Percentiles rank a stretch among this genome's conserved stretches.
phyloP scores from a whole-genome alignment of 1,140 invertebrate genomes.

The Drosophila orosa region DNA sequence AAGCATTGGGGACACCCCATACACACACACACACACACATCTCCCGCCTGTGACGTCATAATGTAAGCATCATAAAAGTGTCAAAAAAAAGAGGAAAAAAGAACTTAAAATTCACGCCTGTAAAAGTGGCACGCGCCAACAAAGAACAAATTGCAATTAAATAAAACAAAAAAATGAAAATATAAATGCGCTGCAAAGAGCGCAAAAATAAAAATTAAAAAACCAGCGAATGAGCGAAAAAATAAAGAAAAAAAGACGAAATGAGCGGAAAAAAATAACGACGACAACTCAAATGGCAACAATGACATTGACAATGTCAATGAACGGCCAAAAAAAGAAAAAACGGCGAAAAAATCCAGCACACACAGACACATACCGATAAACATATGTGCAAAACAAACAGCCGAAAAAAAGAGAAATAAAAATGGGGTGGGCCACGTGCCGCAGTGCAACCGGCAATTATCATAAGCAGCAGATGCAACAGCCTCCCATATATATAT shows the following conservation, averaged over 20 bases:
- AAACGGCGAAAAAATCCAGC: slow-evolving; percentile 22
- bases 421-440: slow-evolving; percentile 51
- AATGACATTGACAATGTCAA: slow-evolving; percentile 83
- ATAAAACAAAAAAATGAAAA: slow-evolving; percentile 68
- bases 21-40: slow-evolving; percentile 8
- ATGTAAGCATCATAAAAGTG: slow-evolving; percentile 82
- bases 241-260: slow-evolving; percentile 3
- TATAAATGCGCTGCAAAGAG: slow-evolving; percentile 44
- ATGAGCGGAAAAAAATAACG: slow-evolving; percentile 41
- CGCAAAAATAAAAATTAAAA: slow-evolving; percentile 48
- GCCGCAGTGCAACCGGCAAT: slow-evolving; percentile 76
- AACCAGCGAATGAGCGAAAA: slow-evolving; percentile 20
- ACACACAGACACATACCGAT: slow-evolving; percentile 5
- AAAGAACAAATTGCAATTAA: slow-evolving; percentile 76
- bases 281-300: slow-evolving; percentile 71
- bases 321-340: slow-evolving; percentile 66
- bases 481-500: slow-evolving; percentile 45
- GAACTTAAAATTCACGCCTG: slow-evolving; percentile 55
- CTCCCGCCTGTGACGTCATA: slow-evolving; percentile 67
- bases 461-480: slow-evolving; percentile 79
- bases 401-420: slow-evolving; percentile 39
- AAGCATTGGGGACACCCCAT: slow-evolving; percentile 43
- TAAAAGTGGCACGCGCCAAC: slow-evolving; percentile 72
- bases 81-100: slow-evolving; percentile 55
- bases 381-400: slow-evolving; percentile 40